Conservation (phyloP, 2,797 vertebrate genomes). For the Petrocephalus sullivani region DNA sequence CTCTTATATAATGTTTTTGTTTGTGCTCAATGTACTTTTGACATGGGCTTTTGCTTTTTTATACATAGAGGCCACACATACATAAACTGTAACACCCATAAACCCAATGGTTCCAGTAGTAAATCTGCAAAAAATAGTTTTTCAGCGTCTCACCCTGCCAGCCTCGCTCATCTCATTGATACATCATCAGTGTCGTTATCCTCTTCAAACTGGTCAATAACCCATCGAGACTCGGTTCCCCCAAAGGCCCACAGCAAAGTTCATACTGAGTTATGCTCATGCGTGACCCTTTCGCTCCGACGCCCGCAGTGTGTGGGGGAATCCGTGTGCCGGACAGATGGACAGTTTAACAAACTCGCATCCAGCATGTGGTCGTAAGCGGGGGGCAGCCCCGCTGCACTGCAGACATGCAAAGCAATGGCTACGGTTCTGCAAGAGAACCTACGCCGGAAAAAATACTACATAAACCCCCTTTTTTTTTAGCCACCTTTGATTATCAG, state of each 20-base stretch:
- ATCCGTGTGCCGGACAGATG: neutral
- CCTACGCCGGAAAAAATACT: neutral
- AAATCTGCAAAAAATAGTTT: neutral
- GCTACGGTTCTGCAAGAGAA: neutral
- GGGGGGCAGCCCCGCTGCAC: slow-evolving; percentile 1
- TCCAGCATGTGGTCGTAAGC: neutral
- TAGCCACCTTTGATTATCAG: neutral
- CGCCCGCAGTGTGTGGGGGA: neutral
- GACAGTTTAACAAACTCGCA: neutral
- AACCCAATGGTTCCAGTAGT: neutral
- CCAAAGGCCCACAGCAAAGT: neutral
- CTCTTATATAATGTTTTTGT: neutral
- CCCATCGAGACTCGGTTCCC: neutral
- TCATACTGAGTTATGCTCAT: neutral
- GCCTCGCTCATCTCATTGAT: neutral
- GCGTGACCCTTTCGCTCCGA: neutral
- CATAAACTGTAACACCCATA: neutral
- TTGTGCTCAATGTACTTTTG: neutral
- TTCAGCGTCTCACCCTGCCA: neutral
- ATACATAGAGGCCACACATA: neutral
- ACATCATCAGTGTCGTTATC: neutral
- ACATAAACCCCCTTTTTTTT: neutral
- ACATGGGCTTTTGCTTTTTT: neutral
- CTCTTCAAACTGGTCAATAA: neutral
- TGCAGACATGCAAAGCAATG: neutral